Conservation (phyloP, 2,888 invertebrate species). For the Drepanosiphum platanoidis region DNA sequence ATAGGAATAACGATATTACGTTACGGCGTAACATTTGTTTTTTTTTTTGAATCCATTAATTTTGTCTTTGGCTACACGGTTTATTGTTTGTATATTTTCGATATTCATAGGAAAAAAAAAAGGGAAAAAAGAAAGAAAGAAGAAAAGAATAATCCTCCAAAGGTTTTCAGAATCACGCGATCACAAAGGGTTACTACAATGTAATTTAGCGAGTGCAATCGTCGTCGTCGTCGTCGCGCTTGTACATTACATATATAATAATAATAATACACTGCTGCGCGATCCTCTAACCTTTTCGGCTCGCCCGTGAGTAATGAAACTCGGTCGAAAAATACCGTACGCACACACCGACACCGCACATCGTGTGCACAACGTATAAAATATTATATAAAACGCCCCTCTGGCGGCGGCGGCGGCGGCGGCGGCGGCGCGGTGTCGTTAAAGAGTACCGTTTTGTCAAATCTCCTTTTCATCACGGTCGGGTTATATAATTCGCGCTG, state of each 20-base stretch:
- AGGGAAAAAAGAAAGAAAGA: too few relatives aligned
- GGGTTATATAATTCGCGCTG: slow-evolving; percentile 33
- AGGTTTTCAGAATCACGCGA: neutral
- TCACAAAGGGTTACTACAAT: slow-evolving; percentile 8
- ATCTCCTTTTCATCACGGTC: slow-evolving; percentile 49
- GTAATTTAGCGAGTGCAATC: slow-evolving; percentile 35
- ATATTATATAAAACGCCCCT: slow-evolving; percentile 20
- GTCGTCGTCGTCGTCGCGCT: neutral
- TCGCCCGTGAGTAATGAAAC: slow-evolving; percentile 29
- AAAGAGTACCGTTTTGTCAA: slow-evolving; percentile 47
- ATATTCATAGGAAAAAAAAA: neutral
- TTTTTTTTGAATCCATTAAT: neutral
- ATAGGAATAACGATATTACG: too few relatives aligned
- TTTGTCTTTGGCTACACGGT: neutral
- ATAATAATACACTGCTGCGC: too few relatives aligned
- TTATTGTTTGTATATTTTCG: neutral
- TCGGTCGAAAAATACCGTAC: slow-evolving; percentile 20
- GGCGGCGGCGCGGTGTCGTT: slow-evolving; percentile 2
- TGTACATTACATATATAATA: too few relatives aligned
- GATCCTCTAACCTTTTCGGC: neutral
- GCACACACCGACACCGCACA: too few relatives aligned
- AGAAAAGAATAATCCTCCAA: neutral
- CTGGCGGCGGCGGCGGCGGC: neutral
- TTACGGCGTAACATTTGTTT: too few relatives aligned
- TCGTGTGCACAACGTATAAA: neutral